Evolutionary conservation across 2,888 invertebrate species (phyloP), one percentile per base, ranked within the genome.

Genomic region (Acrobasis suavella): DNA sequence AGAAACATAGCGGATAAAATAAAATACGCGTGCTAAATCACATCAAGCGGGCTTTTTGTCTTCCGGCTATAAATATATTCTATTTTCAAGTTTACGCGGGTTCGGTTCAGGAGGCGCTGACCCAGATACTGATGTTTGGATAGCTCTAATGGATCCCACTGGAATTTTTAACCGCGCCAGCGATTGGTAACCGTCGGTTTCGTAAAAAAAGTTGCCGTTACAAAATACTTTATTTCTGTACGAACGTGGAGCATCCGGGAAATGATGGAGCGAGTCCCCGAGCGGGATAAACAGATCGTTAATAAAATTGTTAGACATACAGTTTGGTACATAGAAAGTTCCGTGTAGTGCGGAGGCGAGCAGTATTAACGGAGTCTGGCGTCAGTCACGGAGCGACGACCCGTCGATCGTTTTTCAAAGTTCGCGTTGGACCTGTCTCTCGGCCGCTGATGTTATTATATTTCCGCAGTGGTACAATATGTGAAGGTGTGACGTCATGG

Each of bases 51-150:
- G 63, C 70, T 77, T 80, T 76, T 81, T 79, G 76, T 82, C 72
- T 76, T 75, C 64, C 64, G 22, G 66, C 80, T 84, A 81, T 78
- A 84, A 82, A 81, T 87, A 89, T 73, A 85, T 76, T 89, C 87
- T 88, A 89, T 91, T 89, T 89, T 89, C 87, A 88, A 89, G 87
- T 90, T 89, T 87, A 89, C 82, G 76, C 80, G 78, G 75, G 77
- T 80, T 76, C 74, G 74, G 79, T 83, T 83, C 78, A 76, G 79
- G 80, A 81, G 78, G 73, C 76, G 77, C 74, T 86, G 90, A 89
- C 90, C 91, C 80, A 88, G 84, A 89, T 90, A 81, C 77, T 79
- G 72, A 71, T 78, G 78, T 80, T 79, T 80, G 72, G 73, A 77
- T 70, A 74, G 76, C 71, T 76, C 74, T 79, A 80, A 78, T 80